These are phyloP conservation scores for Metacarcinus magister DNA, from an alignment of 2,888 invertebrate species.

Conservation along the genomic window DNA sequence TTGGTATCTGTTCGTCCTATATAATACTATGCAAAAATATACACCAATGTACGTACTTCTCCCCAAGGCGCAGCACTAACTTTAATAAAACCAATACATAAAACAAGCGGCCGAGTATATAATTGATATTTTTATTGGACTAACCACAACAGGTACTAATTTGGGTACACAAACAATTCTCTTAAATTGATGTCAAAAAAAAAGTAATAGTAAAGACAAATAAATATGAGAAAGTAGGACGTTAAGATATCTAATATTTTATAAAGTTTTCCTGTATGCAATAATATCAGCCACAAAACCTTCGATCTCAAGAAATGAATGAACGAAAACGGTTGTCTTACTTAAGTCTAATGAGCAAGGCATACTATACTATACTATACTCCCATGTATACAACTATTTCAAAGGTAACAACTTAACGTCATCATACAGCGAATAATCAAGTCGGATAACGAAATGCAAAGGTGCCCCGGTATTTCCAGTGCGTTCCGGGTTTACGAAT, in stretches of 20 bases:
- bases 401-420: neutral
- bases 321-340: neutral
- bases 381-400: neutral
- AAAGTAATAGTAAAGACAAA: neutral
- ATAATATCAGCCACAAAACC: neutral
- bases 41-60: neutral
- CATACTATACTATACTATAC: neutral
- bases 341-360: neutral
- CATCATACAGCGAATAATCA: neutral
- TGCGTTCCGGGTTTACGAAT: neutral
- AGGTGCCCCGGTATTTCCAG: neutral
- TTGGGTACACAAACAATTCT: neutral
- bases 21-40: no score
- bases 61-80: neutral
- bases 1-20: no score
- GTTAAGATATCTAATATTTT: neutral
- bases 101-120: neutral
- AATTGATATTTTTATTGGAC: neutral
- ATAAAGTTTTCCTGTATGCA: neutral
- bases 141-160: neutral
- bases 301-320: neutral
- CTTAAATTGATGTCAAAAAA: neutral
- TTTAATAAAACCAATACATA: neutral
- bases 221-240: neutral
- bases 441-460: neutral